Evolutionary conservation across 2,113 vertebrate species (phyloP).

Genomic region (Apodemus sylvaticus): DNA sequence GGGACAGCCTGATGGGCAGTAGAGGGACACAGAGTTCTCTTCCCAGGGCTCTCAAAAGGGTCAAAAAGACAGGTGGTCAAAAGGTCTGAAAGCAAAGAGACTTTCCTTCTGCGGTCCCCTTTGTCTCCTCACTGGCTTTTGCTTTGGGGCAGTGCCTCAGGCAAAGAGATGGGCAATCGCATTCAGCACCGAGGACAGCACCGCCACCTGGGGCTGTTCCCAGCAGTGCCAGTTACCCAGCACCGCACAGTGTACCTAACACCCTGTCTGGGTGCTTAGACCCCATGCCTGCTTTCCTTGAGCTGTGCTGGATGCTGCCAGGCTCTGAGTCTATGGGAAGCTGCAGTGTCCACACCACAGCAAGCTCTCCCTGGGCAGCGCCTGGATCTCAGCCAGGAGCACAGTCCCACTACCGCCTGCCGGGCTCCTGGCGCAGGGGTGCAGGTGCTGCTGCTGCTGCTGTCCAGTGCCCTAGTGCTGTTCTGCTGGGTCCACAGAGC

Average conservation of each 20-base stretch:
- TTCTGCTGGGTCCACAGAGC: slow-evolving; percentile 88
- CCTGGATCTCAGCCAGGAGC: background rate
- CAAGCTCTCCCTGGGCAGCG: rapidly evolving
- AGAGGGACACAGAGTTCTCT: background rate
- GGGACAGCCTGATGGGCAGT: background rate
- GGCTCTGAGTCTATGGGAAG: background rate
- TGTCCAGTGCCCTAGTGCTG: slow-evolving; percentile 53
- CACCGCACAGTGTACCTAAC: background rate
- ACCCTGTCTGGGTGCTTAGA: background rate
- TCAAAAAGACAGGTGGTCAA: too few relatives aligned
- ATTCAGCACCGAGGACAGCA: slow-evolving; percentile 92
- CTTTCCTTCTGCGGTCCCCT: background rate
- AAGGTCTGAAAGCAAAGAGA: background rate
- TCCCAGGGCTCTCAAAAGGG: rapidly evolving
- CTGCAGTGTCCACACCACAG: rapidly evolving
- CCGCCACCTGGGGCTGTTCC: background rate
- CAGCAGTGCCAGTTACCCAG: background rate
- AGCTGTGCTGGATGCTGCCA: too few relatives aligned
- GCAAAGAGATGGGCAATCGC: background rate
- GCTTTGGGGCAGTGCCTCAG: background rate
- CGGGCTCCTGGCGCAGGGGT: background rate
- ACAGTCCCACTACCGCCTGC: background rate
- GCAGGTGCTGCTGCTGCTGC: slow-evolving; percentile 21
- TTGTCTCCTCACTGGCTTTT: background rate
- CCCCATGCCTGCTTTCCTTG: background rate